Percentiles rank a stretch among this genome's conserved stretches.
phyloP scores from a whole-genome alignment of 2,797 vertebrate genomes.

The Paedocypris micromegethes region DNA sequence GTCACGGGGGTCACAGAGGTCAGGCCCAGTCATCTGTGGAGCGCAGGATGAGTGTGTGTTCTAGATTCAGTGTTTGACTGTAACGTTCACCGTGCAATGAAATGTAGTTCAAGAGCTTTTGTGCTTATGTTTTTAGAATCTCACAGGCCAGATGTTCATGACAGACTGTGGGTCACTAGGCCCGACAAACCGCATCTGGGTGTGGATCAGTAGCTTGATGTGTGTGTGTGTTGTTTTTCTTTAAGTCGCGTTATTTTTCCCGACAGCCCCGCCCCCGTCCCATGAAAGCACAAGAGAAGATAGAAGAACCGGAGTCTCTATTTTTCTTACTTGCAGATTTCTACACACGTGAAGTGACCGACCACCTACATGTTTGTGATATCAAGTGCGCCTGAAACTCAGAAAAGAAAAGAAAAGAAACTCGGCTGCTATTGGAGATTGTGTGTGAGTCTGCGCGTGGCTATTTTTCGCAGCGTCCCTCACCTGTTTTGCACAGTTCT shows the following conservation, averaged over 20 bases:
- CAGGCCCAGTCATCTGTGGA: too few species aligned
- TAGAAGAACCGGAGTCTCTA: slow-evolving; percentile 1
- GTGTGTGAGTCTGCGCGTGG: too few species aligned
- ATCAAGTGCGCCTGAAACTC: too few species aligned
- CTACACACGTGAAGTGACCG: slow-evolving; percentile 2
- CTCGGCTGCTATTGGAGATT: slow-evolving; percentile 43
- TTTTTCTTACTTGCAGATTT: slow-evolving; percentile 12
- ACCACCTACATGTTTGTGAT: too few species aligned
- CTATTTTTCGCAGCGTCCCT: background rate
- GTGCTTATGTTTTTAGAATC: slow-evolving; percentile 19
- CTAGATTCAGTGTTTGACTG: slow-evolving; percentile 16
- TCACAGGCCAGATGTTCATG: slow-evolving; percentile 8
- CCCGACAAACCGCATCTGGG: background rate
- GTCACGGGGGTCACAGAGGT: too few species aligned
- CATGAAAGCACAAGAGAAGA: slow-evolving; percentile 20
- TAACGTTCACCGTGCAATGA: slow-evolving; percentile 25
- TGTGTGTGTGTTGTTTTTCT: too few species aligned
- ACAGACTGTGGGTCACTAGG: background rate
- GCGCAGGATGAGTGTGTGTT: slow-evolving; percentile 13
- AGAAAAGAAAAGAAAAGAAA: slow-evolving; percentile 10
- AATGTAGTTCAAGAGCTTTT: slow-evolving; percentile 23
- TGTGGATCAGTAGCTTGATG: background rate
- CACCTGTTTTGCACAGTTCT: slow-evolving; percentile 29
- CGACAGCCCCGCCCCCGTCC: background rate
- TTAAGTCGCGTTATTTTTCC: background rate